Conservation (phyloP, 2,113 vertebrate genomes). For the Pluvianellus socialis region DNA sequence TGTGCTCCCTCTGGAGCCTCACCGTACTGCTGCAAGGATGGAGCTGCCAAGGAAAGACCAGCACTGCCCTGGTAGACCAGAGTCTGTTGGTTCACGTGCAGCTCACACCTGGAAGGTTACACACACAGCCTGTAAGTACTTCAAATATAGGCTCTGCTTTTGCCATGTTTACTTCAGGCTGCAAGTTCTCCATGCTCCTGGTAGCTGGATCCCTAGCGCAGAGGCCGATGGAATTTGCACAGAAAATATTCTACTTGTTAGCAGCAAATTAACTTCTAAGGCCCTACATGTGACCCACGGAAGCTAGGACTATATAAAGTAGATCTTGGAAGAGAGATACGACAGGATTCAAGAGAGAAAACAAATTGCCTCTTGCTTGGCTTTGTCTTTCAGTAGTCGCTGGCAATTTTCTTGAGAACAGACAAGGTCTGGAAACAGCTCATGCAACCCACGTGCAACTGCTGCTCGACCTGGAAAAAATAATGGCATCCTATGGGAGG, state of each 20-base stretch:
- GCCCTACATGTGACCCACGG: neutral
- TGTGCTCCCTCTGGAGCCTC: neutral
- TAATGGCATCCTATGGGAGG: neutral
- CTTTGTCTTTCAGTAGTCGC: neutral
- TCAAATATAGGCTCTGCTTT: neutral
- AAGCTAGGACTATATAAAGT: neutral
- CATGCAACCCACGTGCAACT: neutral
- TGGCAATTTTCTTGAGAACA: neutral
- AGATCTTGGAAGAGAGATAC: neutral
- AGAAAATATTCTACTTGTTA: neutral
- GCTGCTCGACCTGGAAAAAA: neutral
- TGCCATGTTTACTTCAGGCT: neutral
- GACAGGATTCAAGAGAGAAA: neutral
- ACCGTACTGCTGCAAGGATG: neutral
- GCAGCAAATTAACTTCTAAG: neutral
- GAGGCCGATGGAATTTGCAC: neutral
- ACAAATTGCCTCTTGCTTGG: neutral
- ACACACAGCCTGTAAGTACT: fast-evolving
- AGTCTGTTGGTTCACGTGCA: neutral
- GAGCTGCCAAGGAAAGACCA: neutral
- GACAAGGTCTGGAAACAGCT: neutral
- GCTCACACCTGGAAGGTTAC: neutral
- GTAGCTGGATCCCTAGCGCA: neutral
- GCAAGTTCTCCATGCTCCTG: neutral
- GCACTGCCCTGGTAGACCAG: neutral